phyloP scores from a whole-genome alignment of 2,797 vertebrate genomes.

The Paramormyrops hopkinsi region DNA sequence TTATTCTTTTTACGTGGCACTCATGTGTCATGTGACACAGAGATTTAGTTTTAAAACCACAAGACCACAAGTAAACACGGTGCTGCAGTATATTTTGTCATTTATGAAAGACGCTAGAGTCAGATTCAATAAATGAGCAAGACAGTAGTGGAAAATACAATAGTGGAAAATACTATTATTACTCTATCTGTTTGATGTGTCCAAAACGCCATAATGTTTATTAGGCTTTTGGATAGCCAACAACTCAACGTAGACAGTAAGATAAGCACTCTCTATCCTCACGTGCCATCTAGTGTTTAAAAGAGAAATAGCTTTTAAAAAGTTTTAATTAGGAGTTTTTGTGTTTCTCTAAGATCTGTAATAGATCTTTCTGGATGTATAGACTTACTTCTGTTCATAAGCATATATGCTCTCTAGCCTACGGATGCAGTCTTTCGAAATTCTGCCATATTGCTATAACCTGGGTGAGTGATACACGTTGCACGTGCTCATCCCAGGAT shows the following conservation, averaged over 20 bases:
- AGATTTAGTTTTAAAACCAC: neutral
- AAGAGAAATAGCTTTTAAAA: neutral
- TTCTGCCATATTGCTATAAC: neutral
- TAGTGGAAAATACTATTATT: neutral
- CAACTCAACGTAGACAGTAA: neutral
- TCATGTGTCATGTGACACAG: neutral
- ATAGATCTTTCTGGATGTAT: neutral
- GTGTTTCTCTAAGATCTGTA: neutral
- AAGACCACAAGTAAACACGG: neutral
- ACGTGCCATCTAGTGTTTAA: constrained; percentile 14
- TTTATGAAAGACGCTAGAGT: neutral
- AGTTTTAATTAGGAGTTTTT: neutral
- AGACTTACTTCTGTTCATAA: neutral
- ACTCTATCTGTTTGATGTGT: neutral
- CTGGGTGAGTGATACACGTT: neutral
- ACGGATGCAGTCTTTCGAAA: neutral
- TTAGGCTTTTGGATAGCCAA: neutral
- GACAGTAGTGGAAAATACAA: neutral
- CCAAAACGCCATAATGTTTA: neutral
- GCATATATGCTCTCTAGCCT: neutral
- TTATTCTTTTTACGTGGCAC: neutral
- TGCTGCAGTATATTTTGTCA: neutral
- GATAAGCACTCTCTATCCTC: neutral
- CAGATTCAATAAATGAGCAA: neutral
- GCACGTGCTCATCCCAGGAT: neutral